These are phyloP conservation scores for Orchestia grillus DNA, from an alignment of 1,140 invertebrate genomes.

Conservation along the genomic window DNA sequence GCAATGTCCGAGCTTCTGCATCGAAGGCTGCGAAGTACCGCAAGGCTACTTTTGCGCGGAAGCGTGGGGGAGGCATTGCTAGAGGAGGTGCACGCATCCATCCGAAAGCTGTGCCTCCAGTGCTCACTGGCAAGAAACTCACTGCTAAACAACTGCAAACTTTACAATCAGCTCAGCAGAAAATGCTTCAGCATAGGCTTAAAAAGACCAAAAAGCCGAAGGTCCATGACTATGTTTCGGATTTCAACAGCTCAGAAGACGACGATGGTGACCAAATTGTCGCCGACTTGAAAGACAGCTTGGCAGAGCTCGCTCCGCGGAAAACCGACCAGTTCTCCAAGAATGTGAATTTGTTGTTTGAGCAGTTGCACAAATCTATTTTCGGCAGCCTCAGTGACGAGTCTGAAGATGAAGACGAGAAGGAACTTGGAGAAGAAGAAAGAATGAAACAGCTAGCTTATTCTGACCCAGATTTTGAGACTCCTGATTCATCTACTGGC, in stretches of 20 bases:
- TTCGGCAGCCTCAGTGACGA: conserved; percentile 9
- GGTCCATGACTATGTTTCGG: conserved; percentile 29
- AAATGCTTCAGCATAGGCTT: conserved; percentile 15
- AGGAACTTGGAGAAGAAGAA: conserved; percentile 29
- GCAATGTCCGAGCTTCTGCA: neutral
- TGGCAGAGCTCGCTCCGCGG: conserved; percentile 16
- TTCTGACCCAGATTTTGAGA: conserved; percentile 47
- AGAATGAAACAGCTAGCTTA: conserved; percentile 22
- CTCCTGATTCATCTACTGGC: conserved; percentile 24
- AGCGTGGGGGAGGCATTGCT: neutral
- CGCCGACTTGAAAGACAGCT: neutral
- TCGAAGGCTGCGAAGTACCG: conserved; percentile 11
- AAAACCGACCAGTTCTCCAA: neutral
- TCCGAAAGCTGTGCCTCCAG: conserved; percentile 13
- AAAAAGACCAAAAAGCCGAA: neutral
- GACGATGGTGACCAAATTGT: conserved; percentile 31
- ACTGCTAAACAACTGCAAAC: neutral
- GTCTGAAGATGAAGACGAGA: conserved; percentile 5
- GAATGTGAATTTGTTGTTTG: conserved; percentile 20
- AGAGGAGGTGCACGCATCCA: neutral
- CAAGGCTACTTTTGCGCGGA: neutral
- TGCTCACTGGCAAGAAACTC: conserved; percentile 4
- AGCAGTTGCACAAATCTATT: conserved; percentile 32
- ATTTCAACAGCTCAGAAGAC: conserved; percentile 23
- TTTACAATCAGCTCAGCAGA: conserved; percentile 17